Evolutionary conservation across 2,113 vertebrate genomes (phyloP), one percentile per base, ranked within the genome.

Genomic region (Periophthalmodon schlosseri): DNA sequence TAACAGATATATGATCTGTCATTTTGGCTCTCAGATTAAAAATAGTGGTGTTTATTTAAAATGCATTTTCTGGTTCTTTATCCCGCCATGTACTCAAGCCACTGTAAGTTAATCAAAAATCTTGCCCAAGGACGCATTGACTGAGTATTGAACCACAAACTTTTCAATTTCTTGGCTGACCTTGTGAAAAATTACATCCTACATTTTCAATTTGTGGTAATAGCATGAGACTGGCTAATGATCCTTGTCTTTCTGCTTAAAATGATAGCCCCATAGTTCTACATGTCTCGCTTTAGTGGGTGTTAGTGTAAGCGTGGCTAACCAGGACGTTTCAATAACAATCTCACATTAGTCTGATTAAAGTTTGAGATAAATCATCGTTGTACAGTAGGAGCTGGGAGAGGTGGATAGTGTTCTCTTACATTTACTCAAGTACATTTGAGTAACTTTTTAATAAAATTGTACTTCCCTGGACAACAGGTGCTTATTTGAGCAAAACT

Each of bases 291-390:
- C 34, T 65, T 65, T 65, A 44, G 33, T 44, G 63, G 28, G 16
- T 5, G 15, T 20, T 36, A 34, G 60, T 28, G 18, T 20, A 15
- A 39, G 33, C 33, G 18, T 64, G 33, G 33, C 23, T 61, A 61
- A 61, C 24, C 28, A 33, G 28, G 60, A 34, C 60, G 28, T n/a
- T 44, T 39, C 63, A 39, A 65, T 65, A 65, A 65, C 18, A 39
- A 65, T 39, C 34, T 20, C 18, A n/a, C 63, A 65, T 39, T 65
- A 65, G 34, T 65, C 34, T 39, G 63, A 65, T 65, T 65, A 65
- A 44, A 44, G 10, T 39, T 10, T 39, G 34, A 65, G 63, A 65
- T 39, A 13, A 39, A 39, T 65, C 34, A 21, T 3, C 4, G 3
- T 39, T 13, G 39, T 20, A 18, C 16, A 11, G 39, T 10, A 9